These are phyloP conservation scores for Cottoperca gobio DNA, from an alignment of 2,797 vertebrate genomes.

Conservation along the genomic window DNA sequence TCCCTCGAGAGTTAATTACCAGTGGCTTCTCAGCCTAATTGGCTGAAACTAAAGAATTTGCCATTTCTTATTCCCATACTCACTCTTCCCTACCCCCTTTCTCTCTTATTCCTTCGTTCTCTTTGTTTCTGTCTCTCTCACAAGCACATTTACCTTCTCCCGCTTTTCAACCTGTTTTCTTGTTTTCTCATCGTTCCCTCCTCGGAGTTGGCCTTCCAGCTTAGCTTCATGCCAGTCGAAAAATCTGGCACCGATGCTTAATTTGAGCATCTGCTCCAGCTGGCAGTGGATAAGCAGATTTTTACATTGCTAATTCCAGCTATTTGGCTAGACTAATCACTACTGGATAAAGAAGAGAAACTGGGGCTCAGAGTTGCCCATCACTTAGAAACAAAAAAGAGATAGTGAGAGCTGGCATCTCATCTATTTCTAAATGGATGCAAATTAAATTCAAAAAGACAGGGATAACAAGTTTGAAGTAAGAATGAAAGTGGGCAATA, in stretches of 20 bases:
- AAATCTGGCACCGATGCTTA: constrained; percentile 76
- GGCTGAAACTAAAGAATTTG: constrained; percentile 87
- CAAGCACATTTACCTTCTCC: constrained; percentile 58
- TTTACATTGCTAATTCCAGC: constrained; percentile 86
- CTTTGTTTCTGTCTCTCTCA: constrained; percentile 40
- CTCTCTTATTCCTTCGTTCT: constrained; percentile 46
- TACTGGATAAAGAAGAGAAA: constrained; percentile 81
- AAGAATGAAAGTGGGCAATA: constrained; percentile 67
- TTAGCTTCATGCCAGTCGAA: constrained; percentile 70
- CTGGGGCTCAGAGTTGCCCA: constrained; percentile 64
- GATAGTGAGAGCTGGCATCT: constrained; percentile 67
- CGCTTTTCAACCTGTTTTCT: constrained; percentile 73
- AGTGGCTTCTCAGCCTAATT: constrained; percentile 88
- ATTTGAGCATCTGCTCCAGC: constrained; percentile 88
- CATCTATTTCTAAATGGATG: constrained; percentile 75
- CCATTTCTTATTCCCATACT: constrained; percentile 83
- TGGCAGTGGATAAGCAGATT: constrained; percentile 84
- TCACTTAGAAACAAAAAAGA: constrained; percentile 73
- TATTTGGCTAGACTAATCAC: constrained; percentile 87
- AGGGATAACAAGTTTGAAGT: constrained; percentile 74
- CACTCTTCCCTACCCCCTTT: constrained; percentile 58
- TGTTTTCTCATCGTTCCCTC: constrained; percentile 62
- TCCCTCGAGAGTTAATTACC: constrained; percentile 88
- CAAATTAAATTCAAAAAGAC: constrained; percentile 79
- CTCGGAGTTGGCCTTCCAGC: constrained; percentile 65